phyloP scores from a whole-genome alignment of 2,113 vertebrate species.

The Neolamprologus fasciatus region DNA sequence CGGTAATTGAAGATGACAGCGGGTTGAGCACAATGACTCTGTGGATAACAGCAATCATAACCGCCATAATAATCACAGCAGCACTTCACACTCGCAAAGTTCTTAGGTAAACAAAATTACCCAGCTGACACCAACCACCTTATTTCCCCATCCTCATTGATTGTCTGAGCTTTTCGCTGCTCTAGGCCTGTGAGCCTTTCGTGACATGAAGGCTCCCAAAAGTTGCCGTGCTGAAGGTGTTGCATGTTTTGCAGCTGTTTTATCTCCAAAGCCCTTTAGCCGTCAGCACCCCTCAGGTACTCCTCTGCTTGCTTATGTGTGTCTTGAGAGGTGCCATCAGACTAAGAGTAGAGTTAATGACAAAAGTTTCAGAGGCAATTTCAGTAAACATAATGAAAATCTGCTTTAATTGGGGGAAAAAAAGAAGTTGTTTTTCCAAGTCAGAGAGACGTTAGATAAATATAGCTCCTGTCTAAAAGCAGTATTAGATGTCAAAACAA shows the following conservation, averaged over 20 bases:
- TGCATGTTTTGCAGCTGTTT: neutral
- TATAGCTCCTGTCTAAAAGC: neutral
- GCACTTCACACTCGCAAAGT: slow-evolving; percentile 42
- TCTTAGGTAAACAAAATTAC: slow-evolving; percentile 70
- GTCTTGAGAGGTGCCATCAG: neutral
- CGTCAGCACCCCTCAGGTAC: neutral
- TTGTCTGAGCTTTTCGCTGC: slow-evolving; percentile 15
- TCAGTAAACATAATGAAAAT: neutral
- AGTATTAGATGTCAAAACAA: neutral
- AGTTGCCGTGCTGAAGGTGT: neutral
- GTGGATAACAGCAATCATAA: slow-evolving; percentile 71
- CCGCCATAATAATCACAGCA: slow-evolving; percentile 65
- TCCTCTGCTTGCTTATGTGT: neutral
- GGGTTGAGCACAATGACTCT: slow-evolving; percentile 64
- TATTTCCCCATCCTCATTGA: slow-evolving; percentile 33
- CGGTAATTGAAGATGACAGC: slow-evolving; percentile 74
- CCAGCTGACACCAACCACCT: slow-evolving; percentile 39
- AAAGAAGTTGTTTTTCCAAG: neutral
- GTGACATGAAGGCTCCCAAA: neutral
- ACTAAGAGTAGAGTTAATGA: neutral
- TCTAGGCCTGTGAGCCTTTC: neutral
- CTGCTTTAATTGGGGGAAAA: neutral
- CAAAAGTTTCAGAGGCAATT: neutral
- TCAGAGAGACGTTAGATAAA: neutral
- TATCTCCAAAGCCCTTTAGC: neutral